Evolutionary conservation across 2,113 vertebrate genomes (phyloP).

Genomic region (Cyanoderma ruficeps): DNA sequence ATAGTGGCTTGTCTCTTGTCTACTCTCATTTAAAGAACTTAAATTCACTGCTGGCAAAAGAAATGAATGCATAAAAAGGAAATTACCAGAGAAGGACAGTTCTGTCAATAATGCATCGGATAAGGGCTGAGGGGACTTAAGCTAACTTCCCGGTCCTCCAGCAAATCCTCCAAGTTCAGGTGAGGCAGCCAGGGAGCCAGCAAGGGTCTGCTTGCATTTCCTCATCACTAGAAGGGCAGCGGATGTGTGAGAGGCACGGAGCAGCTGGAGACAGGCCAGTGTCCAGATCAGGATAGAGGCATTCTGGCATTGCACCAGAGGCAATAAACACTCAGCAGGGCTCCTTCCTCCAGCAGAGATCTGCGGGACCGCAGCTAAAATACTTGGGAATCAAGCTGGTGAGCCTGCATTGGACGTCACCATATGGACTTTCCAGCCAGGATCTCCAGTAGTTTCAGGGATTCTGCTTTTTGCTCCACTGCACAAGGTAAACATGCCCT

Average conservation of each 20-base stretch:
- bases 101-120: neutral
- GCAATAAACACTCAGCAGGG: neutral
- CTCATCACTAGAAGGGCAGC: neutral
- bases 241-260: neutral
- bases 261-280: neutral
- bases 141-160: neutral
- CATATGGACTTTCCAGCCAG: neutral
- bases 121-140: neutral
- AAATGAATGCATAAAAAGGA: neutral
- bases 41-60: neutral
- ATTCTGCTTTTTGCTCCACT: neutral
- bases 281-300: neutral
- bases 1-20: neutral
- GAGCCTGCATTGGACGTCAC: neutral
- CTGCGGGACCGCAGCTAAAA: neutral
- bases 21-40: neutral
- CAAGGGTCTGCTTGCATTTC: neutral
- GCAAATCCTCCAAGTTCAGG: neutral
- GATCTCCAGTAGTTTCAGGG: neutral
- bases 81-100: neutral
- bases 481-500: constrained; percentile 9
- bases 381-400: neutral
- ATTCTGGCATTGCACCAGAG: neutral
- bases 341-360: neutral
- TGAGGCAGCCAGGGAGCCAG: neutral